Evolutionary conservation across 2,888 invertebrate genomes (phyloP).

Genomic region (Pseudolycoriella hygida): DNA sequence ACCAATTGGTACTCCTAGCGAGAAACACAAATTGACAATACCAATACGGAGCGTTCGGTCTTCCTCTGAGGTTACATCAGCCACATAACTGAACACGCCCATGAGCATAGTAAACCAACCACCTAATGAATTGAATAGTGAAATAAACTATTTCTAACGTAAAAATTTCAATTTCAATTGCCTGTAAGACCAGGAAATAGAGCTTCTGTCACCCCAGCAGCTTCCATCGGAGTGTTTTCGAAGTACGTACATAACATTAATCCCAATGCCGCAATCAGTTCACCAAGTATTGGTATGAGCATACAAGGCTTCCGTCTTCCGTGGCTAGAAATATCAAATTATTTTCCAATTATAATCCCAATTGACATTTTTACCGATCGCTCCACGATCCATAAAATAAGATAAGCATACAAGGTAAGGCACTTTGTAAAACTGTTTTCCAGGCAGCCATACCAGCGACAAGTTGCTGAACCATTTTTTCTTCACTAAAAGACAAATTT

Average conservation of each 20-base stretch:
- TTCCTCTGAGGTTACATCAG: slow-evolving; percentile 68
- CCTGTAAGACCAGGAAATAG: slow-evolving; percentile 60
- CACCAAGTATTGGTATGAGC: slow-evolving; percentile 64
- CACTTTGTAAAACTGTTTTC: slow-evolving; percentile 71
- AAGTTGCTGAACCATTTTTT: slow-evolving; percentile 49
- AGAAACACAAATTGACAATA: slow-evolving; percentile 74
- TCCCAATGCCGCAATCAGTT: slow-evolving; percentile 60
- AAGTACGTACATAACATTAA: slow-evolving; percentile 65
- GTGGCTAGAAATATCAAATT: slow-evolving; percentile 17
- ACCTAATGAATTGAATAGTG: no score
- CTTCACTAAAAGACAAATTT: slow-evolving; percentile 34
- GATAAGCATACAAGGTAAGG: slow-evolving; percentile 62
- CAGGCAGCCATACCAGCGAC: slow-evolving; percentile 70
- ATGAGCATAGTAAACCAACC: slow-evolving; percentile 84
- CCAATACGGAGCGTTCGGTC: slow-evolving; percentile 72
- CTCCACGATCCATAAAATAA: slow-evolving; percentile 70
- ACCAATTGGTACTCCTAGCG: slow-evolving; percentile 77
- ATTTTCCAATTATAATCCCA: not conserved
- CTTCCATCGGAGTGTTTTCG: slow-evolving; percentile 63
- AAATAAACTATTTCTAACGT: no score
- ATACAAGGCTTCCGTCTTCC: slow-evolving; percentile 47
- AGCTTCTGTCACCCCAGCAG: slow-evolving; percentile 60
- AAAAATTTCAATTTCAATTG: not conserved
- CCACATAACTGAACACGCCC: slow-evolving; percentile 80
- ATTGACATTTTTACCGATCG: slow-evolving; percentile 35